Conservation (phyloP, 1,140 invertebrate species). For the Limonius californicus region DNA sequence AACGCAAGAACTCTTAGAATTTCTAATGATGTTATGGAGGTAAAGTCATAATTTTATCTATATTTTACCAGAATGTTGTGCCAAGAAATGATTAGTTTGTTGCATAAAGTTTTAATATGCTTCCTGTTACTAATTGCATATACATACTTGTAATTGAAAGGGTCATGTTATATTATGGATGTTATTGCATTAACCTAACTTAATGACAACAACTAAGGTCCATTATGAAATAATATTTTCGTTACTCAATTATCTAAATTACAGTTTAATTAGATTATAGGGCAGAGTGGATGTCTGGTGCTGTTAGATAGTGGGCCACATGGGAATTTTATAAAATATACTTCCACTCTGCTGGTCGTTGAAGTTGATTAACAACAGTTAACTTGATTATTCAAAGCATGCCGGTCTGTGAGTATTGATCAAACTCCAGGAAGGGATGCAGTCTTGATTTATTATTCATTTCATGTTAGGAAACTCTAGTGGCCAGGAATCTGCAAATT, state of each 20-base stretch:
- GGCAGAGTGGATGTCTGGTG: conserved; percentile 18
- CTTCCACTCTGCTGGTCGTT: background rate
- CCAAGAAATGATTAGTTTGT: no score
- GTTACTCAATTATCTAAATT: conserved; percentile 25
- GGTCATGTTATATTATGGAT: no score
- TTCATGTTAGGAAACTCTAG: no score
- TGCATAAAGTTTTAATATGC: no score
- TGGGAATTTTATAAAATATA: conserved; percentile 4
- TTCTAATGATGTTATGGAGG: conserved; percentile 60
- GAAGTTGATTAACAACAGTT: background rate
- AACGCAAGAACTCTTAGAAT: conserved; percentile 58
- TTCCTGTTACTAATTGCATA: no score
- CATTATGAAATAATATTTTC: background rate
- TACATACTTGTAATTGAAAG: no score
- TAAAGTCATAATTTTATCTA: no score
- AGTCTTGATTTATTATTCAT: no score
- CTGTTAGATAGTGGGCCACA: background rate
- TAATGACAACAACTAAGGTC: background rate
- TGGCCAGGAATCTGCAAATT: no score
- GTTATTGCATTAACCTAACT: background rate
- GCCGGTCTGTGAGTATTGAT: background rate
- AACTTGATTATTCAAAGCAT: background rate
- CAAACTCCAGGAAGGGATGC: background rate
- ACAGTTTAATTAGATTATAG: conserved; percentile 21
- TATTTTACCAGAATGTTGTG: no score